phyloP scores from a whole-genome alignment of 2,113 vertebrate genomes.

The Platycercus adscitus region DNA sequence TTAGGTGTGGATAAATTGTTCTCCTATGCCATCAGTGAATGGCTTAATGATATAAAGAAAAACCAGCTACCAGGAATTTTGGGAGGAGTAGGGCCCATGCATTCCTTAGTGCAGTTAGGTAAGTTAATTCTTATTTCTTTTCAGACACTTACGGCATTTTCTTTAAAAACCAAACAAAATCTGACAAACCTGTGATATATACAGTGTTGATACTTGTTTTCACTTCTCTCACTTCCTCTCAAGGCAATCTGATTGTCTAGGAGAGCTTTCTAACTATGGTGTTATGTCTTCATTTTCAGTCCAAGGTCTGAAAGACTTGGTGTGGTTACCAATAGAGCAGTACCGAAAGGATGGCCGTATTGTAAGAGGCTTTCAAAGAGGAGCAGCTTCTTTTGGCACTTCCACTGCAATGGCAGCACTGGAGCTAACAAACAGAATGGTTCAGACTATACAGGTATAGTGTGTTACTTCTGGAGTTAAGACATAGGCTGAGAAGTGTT shows the following conservation, averaged over 20 bases:
- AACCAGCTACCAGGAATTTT: constrained; percentile 95
- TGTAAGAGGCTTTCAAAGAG: constrained; percentile 93
- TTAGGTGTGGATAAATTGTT: constrained; percentile 95
- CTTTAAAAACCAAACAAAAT: not conserved
- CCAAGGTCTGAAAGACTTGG: constrained; percentile 94
- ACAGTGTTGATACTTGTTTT: not conserved
- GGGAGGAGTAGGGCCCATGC: constrained; percentile 96
- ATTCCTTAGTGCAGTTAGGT: constrained; percentile 95
- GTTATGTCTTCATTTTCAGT: constrained; percentile 76
- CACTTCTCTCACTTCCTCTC: not conserved
- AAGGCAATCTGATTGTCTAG: not conserved
- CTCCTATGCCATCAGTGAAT: constrained; percentile 93
- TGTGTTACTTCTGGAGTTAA: not conserved
- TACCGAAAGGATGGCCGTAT: constrained; percentile 96
- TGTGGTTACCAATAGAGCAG: constrained; percentile 98
- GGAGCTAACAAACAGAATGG: constrained; percentile 96
- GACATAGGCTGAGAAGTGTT: not conserved
- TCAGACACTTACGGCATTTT: not conserved
- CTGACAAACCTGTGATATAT: not conserved
- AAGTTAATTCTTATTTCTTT: constrained; percentile 53
- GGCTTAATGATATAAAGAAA: constrained; percentile 97
- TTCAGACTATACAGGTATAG: constrained; percentile 94
- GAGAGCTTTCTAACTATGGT: not conserved
- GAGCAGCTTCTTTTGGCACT: constrained; percentile 96
- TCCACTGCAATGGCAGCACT: constrained; percentile 98